Percentiles rank a stretch among this genome's conserved stretches.
phyloP scores from a whole-genome alignment of 2,888 invertebrate species.

The Meloe dianella region DNA sequence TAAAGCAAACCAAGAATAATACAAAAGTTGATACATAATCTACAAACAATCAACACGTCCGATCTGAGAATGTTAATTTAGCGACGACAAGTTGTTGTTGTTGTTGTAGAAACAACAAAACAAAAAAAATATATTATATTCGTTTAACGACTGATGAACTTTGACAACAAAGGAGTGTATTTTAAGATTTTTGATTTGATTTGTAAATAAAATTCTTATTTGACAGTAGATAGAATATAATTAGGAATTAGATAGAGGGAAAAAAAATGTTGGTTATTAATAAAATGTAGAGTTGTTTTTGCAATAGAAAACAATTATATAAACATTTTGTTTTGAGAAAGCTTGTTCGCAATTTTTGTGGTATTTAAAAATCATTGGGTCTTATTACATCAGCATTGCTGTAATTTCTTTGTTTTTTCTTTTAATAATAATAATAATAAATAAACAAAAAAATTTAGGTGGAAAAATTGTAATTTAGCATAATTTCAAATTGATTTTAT shows the following conservation, averaged over 20 bases:
- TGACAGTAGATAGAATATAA: background rate
- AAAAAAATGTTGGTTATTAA: background rate
- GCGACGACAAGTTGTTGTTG: background rate
- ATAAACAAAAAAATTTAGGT: background rate
- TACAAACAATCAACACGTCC: background rate
- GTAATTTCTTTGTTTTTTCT: background rate
- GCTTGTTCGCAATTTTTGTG: constrained; percentile 6
- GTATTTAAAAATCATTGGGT: constrained; percentile 5
- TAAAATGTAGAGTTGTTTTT: background rate
- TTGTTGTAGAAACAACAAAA: background rate
- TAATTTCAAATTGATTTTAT: background rate
- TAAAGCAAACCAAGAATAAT: background rate
- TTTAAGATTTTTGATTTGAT: background rate
- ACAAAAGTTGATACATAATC: background rate
- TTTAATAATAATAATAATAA: no score
- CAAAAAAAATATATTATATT: background rate
- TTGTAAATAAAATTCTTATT: background rate
- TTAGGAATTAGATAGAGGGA: no score
- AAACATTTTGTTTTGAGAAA: background rate
- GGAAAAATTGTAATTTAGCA: background rate
- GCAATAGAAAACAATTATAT: background rate
- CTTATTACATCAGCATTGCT: background rate
- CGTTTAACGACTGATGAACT: background rate
- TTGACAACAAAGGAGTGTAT: background rate
- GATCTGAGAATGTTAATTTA: constrained; percentile 5